These are phyloP conservation scores for Ectobius pallidus DNA, from an alignment of 2,888 invertebrate genomes.

Conservation along the genomic window DNA sequence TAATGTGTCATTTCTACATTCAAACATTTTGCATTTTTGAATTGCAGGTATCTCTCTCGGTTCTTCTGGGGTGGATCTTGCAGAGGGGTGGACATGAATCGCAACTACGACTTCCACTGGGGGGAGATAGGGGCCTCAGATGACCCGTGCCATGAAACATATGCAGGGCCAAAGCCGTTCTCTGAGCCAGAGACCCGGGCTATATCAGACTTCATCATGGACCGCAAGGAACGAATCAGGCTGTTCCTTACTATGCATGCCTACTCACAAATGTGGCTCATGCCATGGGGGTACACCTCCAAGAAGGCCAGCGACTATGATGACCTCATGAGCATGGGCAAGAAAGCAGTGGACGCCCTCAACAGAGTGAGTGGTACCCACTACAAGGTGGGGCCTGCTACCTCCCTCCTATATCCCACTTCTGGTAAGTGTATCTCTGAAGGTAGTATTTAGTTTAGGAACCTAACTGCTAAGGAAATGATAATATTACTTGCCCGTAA, in stretches of 20 bases:
- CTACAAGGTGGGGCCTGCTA: conserved; percentile 62
- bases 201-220: conserved; percentile 66
- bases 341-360: conserved; percentile 65
- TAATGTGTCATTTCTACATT: too few relatives aligned
- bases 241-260: conserved; percentile 68
- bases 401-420: conserved; percentile 54
- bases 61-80: conserved; percentile 54
- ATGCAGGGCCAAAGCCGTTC: conserved; percentile 72
- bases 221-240: conserved; percentile 50
- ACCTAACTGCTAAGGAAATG: too few relatives aligned
- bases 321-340: conserved; percentile 64
- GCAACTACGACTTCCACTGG: conserved; percentile 78
- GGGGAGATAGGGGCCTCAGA: conserved; percentile 69
- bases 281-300: conserved; percentile 64
- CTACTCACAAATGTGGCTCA: conserved; percentile 68
- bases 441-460: too few relatives aligned
- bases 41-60: neutral
- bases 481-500: too few relatives aligned
- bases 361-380: conserved; percentile 67
- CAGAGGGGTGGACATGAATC: conserved; percentile 78
- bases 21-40: too few relatives aligned
- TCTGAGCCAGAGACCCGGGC: conserved; percentile 80
- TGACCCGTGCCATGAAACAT: conserved; percentile 76
- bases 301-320: conserved; percentile 57
- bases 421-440: conserved; percentile 52